A percentile compares a stretch with the other conserved stretches of the same genome.
Conservation (phyloP, 2,888 invertebrate species). For the Nemotelus pantherinus region DNA sequence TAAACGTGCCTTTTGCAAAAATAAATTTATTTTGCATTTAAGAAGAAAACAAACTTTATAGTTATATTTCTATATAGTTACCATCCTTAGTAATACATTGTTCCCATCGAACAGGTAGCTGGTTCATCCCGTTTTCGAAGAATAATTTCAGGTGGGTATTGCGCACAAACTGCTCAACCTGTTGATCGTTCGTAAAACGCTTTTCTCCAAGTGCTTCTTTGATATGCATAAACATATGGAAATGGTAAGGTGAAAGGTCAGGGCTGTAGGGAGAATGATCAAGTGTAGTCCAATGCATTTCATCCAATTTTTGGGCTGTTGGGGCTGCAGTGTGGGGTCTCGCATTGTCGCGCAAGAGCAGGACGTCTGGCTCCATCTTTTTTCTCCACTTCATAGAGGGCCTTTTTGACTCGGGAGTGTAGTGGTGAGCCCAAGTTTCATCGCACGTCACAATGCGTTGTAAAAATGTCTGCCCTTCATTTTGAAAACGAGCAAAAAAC, state of each 20-base stretch:
- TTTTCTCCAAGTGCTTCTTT: constrained; percentile 9
- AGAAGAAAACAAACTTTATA: no score
- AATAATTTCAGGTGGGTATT: no score
- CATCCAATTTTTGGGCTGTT: not conserved
- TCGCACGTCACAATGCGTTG: not conserved
- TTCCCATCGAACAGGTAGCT: no score
- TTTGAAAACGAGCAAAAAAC: not conserved
- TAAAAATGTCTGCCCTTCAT: not conserved
- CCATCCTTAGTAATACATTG: no score
- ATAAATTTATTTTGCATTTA: no score
- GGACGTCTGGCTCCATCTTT: not conserved
- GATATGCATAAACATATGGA: constrained; percentile 15
- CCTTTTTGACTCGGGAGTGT: constrained; percentile 14
- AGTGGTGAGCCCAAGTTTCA: not conserved
- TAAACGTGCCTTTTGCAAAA: no score
- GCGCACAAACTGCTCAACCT: no score
- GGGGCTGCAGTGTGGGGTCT: not conserved
- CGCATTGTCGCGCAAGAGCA: constrained; percentile 10
- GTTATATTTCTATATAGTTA: no score
- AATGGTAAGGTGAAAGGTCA: constrained; percentile 12
- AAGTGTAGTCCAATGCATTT: constrained; percentile 12
- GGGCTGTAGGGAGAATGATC: constrained; percentile 3
- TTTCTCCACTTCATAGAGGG: constrained; percentile 1
- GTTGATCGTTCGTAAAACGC: not conserved
- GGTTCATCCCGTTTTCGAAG: no score